Percentiles rank a stretch among this genome's conserved stretches.
These are phyloP conservation scores for crab-eating macaque (Macaca fascicularis) DNA, from an alignment of 2,113 vertebrate genomes.

Conservation along the genomic window T2T-MFA8v1.1 NC_088376.1:175846001-175846500, in stretches of 20 bases:
- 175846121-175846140: background rate
- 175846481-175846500: background rate
- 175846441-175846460: background rate
- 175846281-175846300: background rate
- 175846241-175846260: background rate
- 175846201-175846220: background rate
- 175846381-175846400: background rate
- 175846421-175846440: background rate
- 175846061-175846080: constrained; percentile 2
- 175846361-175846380: background rate
- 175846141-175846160: background rate
- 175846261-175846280: background rate
- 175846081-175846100: background rate
- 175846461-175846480: background rate
- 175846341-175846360: background rate
- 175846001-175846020: background rate
- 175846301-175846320: background rate
- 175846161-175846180: background rate
- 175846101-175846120: background rate
- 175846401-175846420: background rate
- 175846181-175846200: background rate
- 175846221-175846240: background rate
- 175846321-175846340: background rate
- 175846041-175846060: background rate
- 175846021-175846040: background rate